A percentile compares a stretch with the other conserved stretches of the same genome.
These are phyloP conservation scores for Oxycera nigricornis DNA, from an alignment of 2,888 invertebrate genomes.

Conservation along the genomic window DNA sequence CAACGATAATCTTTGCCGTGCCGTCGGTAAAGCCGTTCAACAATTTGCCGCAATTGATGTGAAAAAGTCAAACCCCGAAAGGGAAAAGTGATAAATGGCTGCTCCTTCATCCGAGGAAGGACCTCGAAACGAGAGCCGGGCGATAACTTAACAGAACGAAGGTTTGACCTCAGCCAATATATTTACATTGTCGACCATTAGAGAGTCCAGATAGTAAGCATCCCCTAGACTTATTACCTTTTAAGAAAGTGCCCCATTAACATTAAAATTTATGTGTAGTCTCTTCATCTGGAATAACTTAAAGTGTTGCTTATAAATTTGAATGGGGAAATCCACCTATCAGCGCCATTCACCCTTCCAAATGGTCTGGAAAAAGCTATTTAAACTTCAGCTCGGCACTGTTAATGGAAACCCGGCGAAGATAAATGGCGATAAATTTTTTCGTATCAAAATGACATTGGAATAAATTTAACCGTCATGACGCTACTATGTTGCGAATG, in stretches of 20 bases:
- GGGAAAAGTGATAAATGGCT: slow-evolving; percentile 28
- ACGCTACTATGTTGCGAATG: background rate
- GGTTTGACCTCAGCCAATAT: slow-evolving; percentile 35
- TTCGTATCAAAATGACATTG: slow-evolving; percentile 33
- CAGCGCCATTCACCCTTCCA: slow-evolving; percentile 45
- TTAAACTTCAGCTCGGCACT: slow-evolving; percentile 44
- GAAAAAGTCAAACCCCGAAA: slow-evolving; percentile 25
- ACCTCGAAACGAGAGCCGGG: background rate
- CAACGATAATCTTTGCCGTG: background rate
- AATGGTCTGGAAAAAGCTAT: slow-evolving; percentile 47
- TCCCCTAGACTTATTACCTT: slow-evolving; percentile 39
- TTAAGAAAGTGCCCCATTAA: slow-evolving; percentile 41
- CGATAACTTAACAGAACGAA: slow-evolving; percentile 23
- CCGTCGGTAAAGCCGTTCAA: slow-evolving; percentile 1
- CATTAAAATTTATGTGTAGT: slow-evolving; percentile 40
- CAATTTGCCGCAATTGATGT: slow-evolving; percentile 33
- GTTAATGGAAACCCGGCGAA: slow-evolving; percentile 44
- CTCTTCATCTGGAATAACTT: slow-evolving; percentile 42
- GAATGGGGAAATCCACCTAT: slow-evolving; percentile 44
- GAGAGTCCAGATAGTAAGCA: slow-evolving; percentile 31
- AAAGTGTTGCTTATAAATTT: slow-evolving; percentile 43
- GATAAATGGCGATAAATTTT: slow-evolving; percentile 44
- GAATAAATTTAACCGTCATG: slow-evolving; percentile 28
- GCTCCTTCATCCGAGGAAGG: background rate
- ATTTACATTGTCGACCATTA: slow-evolving; percentile 22